Percentiles rank a stretch among this genome's conserved stretches.
Evolutionary conservation across 2,113 vertebrate species (phyloP).

Genomic region (Caranx ignobilis): DNA sequence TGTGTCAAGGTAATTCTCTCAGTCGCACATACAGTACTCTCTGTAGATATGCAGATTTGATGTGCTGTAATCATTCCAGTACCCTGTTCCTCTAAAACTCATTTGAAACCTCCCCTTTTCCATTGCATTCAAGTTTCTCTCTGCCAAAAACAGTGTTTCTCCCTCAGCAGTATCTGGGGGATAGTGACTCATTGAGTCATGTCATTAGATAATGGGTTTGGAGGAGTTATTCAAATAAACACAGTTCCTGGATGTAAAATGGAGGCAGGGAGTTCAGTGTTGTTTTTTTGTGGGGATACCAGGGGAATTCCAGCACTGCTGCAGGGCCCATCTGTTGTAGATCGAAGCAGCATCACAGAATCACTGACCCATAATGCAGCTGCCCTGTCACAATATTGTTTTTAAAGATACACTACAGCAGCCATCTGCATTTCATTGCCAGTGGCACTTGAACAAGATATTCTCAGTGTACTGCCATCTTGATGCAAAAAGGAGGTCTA

Average conservation of each 20-base stretch:
- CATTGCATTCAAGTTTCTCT: slow-evolving; percentile 21
- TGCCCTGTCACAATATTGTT: slow-evolving; percentile 75
- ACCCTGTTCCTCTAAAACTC: slow-evolving; percentile 54
- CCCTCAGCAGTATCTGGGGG: slow-evolving; percentile 59
- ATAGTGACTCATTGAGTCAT: slow-evolving; percentile 76
- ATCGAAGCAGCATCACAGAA: slow-evolving; percentile 66
- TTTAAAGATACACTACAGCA: slow-evolving; percentile 69
- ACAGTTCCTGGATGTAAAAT: slow-evolving; percentile 69
- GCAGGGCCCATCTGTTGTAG: slow-evolving; percentile 79
- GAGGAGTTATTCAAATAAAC: slow-evolving; percentile 76
- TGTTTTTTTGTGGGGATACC: slow-evolving; percentile 66
- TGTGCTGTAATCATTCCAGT: slow-evolving; percentile 59
- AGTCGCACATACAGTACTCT: slow-evolving; percentile 26
- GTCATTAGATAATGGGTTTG: slow-evolving; percentile 78
- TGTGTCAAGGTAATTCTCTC: slow-evolving; percentile 57
- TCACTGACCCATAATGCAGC: slow-evolving; percentile 75
- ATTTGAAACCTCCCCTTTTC: slow-evolving; percentile 55
- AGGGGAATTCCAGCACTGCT: slow-evolving; percentile 73
- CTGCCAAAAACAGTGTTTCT: slow-evolving; percentile 72
- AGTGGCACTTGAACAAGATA: slow-evolving; percentile 38
- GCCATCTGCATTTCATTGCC: slow-evolving; percentile 67
- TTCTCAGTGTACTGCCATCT: slow-evolving; percentile 39
- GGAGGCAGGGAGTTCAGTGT: slow-evolving; percentile 57
- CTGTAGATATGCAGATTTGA: slow-evolving; percentile 54
- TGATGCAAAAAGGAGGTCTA: slow-evolving; percentile 26